A percentile compares a stretch with the other conserved stretches of the same genome.
phyloP scores from a whole-genome alignment of 92 coral and sea anemone species.

The Metridium senile region DNA sequence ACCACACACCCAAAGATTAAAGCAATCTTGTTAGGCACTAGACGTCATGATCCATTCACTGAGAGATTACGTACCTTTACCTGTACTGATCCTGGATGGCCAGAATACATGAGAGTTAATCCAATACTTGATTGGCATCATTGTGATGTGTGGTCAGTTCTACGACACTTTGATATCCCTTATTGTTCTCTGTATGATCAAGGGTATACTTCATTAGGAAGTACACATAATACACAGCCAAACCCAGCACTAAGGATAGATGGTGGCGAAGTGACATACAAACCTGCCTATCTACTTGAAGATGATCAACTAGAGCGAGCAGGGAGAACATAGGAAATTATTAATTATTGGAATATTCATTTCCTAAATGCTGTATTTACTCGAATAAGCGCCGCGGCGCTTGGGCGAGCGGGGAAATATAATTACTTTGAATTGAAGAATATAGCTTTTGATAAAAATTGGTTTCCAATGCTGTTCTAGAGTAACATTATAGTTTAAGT shows the following conservation, averaged over 20 bases:
- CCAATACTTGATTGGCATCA: constrained; percentile 97
- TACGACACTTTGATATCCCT: constrained; percentile 72
- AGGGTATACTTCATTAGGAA: constrained; percentile 95
- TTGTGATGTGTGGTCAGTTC: constrained; percentile 90
- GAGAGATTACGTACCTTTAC: constrained; percentile 82
- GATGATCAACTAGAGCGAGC: constrained; percentile 91
- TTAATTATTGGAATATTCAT: neutral
- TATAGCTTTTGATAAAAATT: too few species aligned
- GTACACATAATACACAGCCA: constrained; percentile 83
- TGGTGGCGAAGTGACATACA: constrained; percentile 55
- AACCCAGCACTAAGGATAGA: constrained; percentile 80
- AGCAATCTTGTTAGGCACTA: constrained; percentile 90
- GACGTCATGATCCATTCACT: constrained; percentile 95
- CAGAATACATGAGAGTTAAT: constrained; percentile 88
- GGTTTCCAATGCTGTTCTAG: too few species aligned
- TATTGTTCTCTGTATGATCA: constrained; percentile 87
- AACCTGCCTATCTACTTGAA: constrained; percentile 94
- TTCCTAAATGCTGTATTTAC: too few species aligned
- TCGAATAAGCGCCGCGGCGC: too few species aligned
- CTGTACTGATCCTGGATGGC: constrained; percentile 97
- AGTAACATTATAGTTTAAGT: too few species aligned
- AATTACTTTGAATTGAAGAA: too few species aligned
- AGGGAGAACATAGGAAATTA: constrained; percentile 60
- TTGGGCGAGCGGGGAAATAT: too few species aligned
- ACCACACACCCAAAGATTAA: constrained; percentile 75